Evolutionary conservation across 2,797 vertebrate species (phyloP), one percentile per base, ranked within the genome.

Genomic region (Semotilus atromaculatus): DNA sequence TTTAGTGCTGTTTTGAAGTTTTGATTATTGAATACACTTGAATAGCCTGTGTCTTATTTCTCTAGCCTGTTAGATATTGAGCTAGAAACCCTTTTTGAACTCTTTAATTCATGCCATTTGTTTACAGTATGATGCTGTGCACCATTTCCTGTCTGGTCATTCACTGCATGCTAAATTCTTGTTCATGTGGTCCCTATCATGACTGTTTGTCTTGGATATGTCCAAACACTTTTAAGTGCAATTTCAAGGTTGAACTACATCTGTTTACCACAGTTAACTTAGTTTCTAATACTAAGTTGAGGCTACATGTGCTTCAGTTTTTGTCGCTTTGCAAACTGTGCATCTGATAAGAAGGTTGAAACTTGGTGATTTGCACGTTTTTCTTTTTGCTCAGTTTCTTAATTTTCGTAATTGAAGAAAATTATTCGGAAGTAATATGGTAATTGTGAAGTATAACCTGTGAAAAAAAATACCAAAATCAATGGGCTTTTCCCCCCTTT

Each of bases 201-300:
- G 66, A 53, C 64, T 29, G 66, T 71, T 77, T 34, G 66, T 62
- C 29, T 79, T 34, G 40, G 76, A 70, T 71, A 14, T 71, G 48
- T 71, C 48, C 21, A 79, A 79, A 79, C 60, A 79, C 77, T 48
- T 60, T 77, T 40, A 77, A 77, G 55, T 62, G 75, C 36, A 21
- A 77, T 77, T 77, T 77, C 55, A 77, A 60, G 75, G 75, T 77
- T 62, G 75, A 62, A 40, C 55, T 43, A 29, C 36, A 60, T 81
- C 38, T 45, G 80, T 81, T 81, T 77, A 77, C n/a, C 75, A 62
- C 55, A 11, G 36, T 62, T 62, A 62, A 62, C 67, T 62, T 82
- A 1, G 26, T 81, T 40, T 82, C 55, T 31, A 29, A 62, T 58
- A 23, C 6, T 10, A 14, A 29, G 40, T 48, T 45, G 26, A 34